These are phyloP conservation scores for Ciconia maguari DNA, from an alignment of 2,113 vertebrate genomes.

Conservation along the genomic window DNA sequence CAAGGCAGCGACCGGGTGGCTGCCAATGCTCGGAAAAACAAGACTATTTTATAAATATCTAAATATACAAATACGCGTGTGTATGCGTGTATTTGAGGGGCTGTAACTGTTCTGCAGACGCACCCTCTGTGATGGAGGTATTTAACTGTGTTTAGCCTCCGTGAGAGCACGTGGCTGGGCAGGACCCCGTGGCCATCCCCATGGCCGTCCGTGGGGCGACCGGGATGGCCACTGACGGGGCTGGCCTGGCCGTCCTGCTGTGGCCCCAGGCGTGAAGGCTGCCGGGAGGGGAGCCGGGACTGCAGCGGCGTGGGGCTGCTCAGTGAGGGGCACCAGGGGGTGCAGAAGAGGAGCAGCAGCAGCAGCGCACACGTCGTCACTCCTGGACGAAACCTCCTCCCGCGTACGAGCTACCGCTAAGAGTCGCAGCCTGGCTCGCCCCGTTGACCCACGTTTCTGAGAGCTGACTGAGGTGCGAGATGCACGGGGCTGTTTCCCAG, in stretches of 20 bases:
- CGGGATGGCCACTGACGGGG: fast-evolving
- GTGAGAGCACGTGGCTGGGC: not conserved
- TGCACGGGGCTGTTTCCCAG: not conserved
- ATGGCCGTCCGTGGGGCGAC: fast-evolving
- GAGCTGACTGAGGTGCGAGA: not conserved
- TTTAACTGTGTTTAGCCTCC: not conserved
- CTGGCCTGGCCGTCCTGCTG: not conserved
- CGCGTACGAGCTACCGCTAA: not conserved
- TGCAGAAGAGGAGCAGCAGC: not conserved
- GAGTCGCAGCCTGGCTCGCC: not conserved
- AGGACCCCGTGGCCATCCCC: not conserved
- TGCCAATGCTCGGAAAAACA: not conserved
- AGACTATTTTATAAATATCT: not conserved
- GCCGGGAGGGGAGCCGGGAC: not conserved
- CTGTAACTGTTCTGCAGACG: not conserved
- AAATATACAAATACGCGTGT: not conserved
- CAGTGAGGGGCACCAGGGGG: too few relatives aligned
- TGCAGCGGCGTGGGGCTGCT: not conserved
- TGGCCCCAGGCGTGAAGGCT: fast-evolving
- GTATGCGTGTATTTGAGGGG: not conserved
- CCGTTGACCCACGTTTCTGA: not conserved
- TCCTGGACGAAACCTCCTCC: not conserved
- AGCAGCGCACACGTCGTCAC: not conserved
- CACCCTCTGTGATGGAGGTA: not conserved
- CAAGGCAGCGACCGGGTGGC: fast-evolving